These are phyloP conservation scores for Tokudaia tokunoshimensis DNA, from an alignment of 2,797 vertebrate species.

Conservation along the genomic window DNA sequence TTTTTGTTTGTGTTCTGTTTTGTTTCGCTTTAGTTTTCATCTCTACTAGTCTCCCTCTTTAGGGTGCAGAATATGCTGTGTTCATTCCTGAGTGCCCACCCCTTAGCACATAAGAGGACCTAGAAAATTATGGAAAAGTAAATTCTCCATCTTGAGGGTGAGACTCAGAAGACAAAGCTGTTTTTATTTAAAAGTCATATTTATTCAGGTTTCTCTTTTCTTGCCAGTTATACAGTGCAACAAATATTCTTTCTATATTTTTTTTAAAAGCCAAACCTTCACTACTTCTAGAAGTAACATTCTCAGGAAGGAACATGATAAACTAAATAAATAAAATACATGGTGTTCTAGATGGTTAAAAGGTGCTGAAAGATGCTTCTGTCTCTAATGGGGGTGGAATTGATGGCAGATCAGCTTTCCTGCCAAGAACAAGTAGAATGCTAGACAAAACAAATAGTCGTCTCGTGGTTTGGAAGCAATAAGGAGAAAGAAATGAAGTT, in stretches of 20 bases:
- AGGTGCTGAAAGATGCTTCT: not conserved
- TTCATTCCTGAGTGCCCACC: not conserved
- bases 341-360: constrained; percentile 2
- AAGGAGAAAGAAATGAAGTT: not conserved
- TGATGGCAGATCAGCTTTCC: not conserved
- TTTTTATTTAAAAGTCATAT: constrained; percentile 17
- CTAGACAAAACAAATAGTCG: not conserved
- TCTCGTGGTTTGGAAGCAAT: not conserved
- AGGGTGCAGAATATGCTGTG: not conserved
- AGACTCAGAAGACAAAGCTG: not conserved
- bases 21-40: not conserved
- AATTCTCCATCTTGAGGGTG: not conserved
- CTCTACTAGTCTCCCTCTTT: not conserved
- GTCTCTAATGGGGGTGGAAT: not conserved
- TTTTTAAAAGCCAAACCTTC: not conserved
- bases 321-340: constrained; percentile 31
- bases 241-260: not conserved
- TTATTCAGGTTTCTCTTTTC: not conserved
- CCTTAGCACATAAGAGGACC: not conserved
- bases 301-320: not conserved
- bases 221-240: not conserved
- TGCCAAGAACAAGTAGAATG: not conserved
- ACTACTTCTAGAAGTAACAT: not conserved
- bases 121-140: not conserved
- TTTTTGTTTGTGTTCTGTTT: not conserved